phyloP scores from a whole-genome alignment of 2,797 vertebrate species.

The Spheniscus humboldti region DNA sequence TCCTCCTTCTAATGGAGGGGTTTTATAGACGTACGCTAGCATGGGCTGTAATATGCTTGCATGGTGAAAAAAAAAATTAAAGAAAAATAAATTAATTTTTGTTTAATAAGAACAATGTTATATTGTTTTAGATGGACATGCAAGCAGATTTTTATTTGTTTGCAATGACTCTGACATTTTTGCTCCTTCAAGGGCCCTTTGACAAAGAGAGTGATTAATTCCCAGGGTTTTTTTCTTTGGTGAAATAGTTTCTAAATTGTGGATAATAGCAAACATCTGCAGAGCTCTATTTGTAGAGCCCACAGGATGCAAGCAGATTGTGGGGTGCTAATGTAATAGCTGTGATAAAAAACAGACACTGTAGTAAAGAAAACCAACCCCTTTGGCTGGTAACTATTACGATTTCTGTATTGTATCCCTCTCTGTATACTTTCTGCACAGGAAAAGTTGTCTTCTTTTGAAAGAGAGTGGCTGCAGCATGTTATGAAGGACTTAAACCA shows the following conservation, averaged over 20 bases:
- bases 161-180: background rate
- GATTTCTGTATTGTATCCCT: background rate
- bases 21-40: background rate
- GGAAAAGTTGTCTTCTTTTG: background rate
- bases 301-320: constrained; percentile 36
- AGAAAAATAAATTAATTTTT: background rate
- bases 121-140: background rate
- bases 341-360: constrained; percentile 15
- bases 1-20: background rate
- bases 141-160: background rate
- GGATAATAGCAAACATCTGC: constrained; percentile 53
- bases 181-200: background rate
- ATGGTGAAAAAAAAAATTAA: background rate
- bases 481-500: background rate
- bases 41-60: background rate
- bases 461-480: background rate
- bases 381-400: background rate
- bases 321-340: constrained; percentile 24
- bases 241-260: constrained; percentile 45
- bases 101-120: background rate
- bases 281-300: constrained; percentile 31
- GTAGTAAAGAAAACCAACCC: background rate
- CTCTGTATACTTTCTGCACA: background rate
- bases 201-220: background rate
- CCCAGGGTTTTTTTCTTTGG: background rate